These are phyloP conservation scores for Monomorium pharaonis DNA, from an alignment of 1,140 invertebrate species.

Conservation along the genomic window DNA sequence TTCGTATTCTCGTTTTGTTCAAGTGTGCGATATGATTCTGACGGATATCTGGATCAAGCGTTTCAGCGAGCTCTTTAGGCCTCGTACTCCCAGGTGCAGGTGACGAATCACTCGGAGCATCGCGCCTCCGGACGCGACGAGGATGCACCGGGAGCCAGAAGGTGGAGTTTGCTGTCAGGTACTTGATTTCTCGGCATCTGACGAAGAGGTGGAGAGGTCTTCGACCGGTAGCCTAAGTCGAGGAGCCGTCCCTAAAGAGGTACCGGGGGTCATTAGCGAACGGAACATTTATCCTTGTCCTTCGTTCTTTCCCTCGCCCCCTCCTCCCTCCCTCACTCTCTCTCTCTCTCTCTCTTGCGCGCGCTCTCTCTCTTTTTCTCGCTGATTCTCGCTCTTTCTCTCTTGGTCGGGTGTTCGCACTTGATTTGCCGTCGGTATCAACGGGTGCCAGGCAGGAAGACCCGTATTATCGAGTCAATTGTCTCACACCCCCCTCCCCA, in stretches of 20 bases:
- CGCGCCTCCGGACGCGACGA: slow-evolving; percentile 43
- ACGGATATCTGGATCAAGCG: background rate
- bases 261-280: slow-evolving; percentile 78
- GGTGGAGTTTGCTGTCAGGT: slow-evolving; percentile 72
- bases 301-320: slow-evolving; percentile 67
- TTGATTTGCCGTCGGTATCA: slow-evolving; percentile 84
- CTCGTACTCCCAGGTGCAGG: background rate
- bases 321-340: slow-evolving; percentile 21
- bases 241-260: slow-evolving; percentile 75
- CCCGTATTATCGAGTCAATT: slow-evolving; percentile 85
- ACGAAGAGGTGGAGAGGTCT: slow-evolving; percentile 71
- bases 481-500: slow-evolving; percentile 80
- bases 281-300: slow-evolving; percentile 82
- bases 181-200: slow-evolving; percentile 66
- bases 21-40: background rate
- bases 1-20: background rate
- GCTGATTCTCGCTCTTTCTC: slow-evolving; percentile 59
- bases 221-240: slow-evolving; percentile 75
- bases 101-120: slow-evolving; percentile 51
- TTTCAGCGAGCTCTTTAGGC: background rate
- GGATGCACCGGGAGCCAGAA: slow-evolving; percentile 70
- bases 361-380: slow-evolving; percentile 41
- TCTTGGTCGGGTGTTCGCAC: slow-evolving; percentile 77
- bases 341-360: slow-evolving; percentile 44
- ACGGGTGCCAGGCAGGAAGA: slow-evolving; percentile 85